Conservation (phyloP, 1,140 invertebrate genomes). For the Drosophila tani region DNA sequence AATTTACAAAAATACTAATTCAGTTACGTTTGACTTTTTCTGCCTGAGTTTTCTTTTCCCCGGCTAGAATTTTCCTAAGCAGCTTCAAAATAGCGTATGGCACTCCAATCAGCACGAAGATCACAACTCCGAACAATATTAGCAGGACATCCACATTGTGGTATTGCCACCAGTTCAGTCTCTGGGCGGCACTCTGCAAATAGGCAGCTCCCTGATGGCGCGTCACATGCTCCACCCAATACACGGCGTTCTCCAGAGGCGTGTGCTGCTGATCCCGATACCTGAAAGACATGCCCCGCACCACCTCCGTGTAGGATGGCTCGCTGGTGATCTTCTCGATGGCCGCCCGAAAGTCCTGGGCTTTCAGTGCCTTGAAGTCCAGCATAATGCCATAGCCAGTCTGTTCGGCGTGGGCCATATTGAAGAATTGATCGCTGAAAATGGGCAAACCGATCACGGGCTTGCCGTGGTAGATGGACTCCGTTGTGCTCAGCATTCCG, state of each 20-base stretch:
- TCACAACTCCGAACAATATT: constrained; percentile 16
- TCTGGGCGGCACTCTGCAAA: constrained; percentile 57
- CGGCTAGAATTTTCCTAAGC: background rate
- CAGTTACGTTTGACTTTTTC: constrained; percentile 16
- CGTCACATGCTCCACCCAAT: constrained; percentile 89
- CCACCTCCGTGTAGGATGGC: constrained; percentile 53
- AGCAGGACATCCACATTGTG: constrained; percentile 56
- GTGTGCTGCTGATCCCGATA: constrained; percentile 88
- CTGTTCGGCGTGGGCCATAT: constrained; percentile 58
- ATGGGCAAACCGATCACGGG: constrained; percentile 88
- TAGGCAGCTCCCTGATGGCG: constrained; percentile 86
- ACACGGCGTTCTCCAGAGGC: constrained; percentile 88
- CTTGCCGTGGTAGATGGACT: constrained; percentile 87
- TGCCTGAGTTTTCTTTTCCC: background rate
- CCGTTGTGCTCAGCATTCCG: constrained; percentile 87
- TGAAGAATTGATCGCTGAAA: constrained; percentile 86
- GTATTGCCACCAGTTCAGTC: constrained; percentile 63
- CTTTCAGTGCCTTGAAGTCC: constrained; percentile 33
- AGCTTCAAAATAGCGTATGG: constrained; percentile 27
- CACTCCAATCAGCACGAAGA: background rate
- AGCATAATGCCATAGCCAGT: constrained; percentile 62
- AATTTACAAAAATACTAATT: background rate
- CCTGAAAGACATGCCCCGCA: constrained; percentile 85
- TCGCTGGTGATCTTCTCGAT: constrained; percentile 60
- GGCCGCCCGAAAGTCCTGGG: constrained; percentile 35